These are phyloP conservation scores for Tetragnatha versicolor DNA, from an alignment of 1,140 invertebrate species.

Conservation along the genomic window DNA sequence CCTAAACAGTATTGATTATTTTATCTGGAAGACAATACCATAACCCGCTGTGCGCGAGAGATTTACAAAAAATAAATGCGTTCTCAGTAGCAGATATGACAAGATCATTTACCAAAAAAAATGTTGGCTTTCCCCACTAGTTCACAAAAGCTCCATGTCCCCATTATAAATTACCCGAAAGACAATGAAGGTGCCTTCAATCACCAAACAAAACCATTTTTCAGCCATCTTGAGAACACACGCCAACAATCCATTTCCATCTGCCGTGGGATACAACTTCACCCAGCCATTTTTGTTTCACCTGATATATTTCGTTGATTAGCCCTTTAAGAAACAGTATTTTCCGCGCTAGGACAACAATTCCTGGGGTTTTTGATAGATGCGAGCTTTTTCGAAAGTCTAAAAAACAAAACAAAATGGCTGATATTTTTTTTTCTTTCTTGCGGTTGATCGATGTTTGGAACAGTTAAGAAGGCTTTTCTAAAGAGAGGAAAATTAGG, in stretches of 20 bases:
- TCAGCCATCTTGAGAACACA: neutral
- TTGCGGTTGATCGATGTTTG: neutral
- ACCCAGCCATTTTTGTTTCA: neutral
- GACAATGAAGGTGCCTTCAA: neutral
- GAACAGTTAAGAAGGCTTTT: neutral
- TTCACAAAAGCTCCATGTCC: too few species aligned
- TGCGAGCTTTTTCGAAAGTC: neutral
- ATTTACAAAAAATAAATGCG: too few species aligned
- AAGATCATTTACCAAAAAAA: too few species aligned
- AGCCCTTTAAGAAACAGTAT: neutral
- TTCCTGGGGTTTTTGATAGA: neutral
- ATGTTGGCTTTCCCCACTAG: too few species aligned
- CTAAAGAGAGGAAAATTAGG: too few species aligned
- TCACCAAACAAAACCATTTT: neutral
- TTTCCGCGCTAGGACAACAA: neutral
- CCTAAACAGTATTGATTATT: too few species aligned
- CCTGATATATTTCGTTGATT: neutral
- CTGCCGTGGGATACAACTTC: neutral
- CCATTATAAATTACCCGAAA: too few species aligned
- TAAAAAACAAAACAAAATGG: neutral
- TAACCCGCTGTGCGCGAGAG: too few species aligned
- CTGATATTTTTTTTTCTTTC: neutral
- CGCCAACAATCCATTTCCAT: slow-evolving; percentile 1
- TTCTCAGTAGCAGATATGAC: too few species aligned
- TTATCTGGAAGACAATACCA: too few species aligned